Base-by-base conservation (phyloP, 2,797 vertebrate genomes). In the Anguilla anguilla region DNA sequence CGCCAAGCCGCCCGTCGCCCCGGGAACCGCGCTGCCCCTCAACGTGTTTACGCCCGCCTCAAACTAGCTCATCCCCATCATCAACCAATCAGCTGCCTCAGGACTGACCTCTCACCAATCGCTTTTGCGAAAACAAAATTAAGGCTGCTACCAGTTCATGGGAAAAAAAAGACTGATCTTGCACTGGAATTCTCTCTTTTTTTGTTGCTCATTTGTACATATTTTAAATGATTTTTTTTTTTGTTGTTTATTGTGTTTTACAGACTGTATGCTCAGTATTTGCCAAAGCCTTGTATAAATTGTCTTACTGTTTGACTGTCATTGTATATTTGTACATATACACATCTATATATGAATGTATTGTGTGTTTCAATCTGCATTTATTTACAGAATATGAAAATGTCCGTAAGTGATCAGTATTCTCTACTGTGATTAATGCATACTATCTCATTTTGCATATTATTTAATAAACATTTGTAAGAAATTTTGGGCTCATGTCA, bases 381-480 rank as follows among this genome's bases (percentile, higher is more conserved):
- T 95, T 96, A 96, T 93, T 94, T 93, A 95, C 92, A 92, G 92
- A 94, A 94, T 90, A 93, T 90, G 87, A 95, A 88, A 43, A 72
- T 22, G 83, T 91, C 93, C 93, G 93, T 95, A 94, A 94, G 94
- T 95, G 92, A 92, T 95, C 93, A 95, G 94, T 96, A 95, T 96
- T 96, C 93, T 91, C 95, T 95, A 94, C 95, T 95, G 95, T 95
- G 96, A 96, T 94, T 84, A 93, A 95, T 95, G 96, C 95, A 94
- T 96, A 94, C 92, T 93, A 88, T 94, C 89, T 91, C 92, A 91
- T 90, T 95, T 95, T 94, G 92, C 91, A 93, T 93, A 91, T 93
- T 94, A 93, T 93, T 96, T 95, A 96, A 95, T 94, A 94, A 94
- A 93, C 88, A 89, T 95, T 93, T 94, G 92, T 94, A 93, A 91